Evolutionary conservation across 92 coral and sea anemone species (phyloP).

Genomic region (Heliopora coerulea): DNA sequence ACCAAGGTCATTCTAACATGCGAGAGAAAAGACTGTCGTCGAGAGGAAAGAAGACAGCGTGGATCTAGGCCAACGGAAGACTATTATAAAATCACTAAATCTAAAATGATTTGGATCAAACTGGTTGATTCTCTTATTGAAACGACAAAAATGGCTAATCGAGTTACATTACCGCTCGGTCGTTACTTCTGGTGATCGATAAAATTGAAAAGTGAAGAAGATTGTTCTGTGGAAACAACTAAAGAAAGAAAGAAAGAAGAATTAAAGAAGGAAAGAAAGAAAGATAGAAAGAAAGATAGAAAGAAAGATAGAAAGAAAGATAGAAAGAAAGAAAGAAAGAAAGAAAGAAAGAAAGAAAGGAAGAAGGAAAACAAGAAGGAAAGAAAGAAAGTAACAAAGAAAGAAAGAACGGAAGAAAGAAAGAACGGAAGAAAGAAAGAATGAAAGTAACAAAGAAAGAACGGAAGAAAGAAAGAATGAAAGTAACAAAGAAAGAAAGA

Average conservation of each 20-base stretch:
- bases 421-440: background rate
- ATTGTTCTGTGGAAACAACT: conserved; percentile 90
- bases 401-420: background rate
- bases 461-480: background rate
- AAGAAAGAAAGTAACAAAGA: background rate
- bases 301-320: background rate
- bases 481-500: background rate
- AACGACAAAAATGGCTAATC: background rate
- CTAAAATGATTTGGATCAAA: no score
- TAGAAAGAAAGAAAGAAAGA: background rate
- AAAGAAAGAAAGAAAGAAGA: background rate
- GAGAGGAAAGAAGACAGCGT: no score
- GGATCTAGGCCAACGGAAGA: no score
- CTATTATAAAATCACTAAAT: no score
- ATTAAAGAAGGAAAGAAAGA: background rate
- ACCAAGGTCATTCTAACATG: no score
- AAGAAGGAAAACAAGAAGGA: background rate
- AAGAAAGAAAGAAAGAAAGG: background rate
- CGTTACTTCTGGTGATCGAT: conserved; percentile 90
- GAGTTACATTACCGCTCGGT: conserved; percentile 69
- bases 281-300: background rate
- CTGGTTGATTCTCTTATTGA: background rate
- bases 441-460: background rate
- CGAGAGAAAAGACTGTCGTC: no score
- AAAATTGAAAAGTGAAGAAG: conserved; percentile 95